A percentile compares a stretch with the other conserved stretches of the same genome.
Conservation (phyloP, 2,113 vertebrate species). For the Siniperca chuatsi region DNA sequence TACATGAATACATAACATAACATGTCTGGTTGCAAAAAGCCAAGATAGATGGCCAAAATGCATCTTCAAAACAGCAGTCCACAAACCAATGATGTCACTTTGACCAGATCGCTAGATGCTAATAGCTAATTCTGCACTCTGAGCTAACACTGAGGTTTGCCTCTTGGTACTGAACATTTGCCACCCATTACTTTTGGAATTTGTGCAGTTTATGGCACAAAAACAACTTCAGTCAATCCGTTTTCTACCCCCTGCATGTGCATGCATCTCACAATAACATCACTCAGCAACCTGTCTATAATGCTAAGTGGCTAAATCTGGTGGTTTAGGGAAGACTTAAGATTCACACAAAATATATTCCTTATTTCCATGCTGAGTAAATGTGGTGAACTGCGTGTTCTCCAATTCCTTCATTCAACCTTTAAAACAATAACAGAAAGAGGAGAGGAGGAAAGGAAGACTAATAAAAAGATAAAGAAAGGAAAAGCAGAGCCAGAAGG, state of each 20-base stretch:
- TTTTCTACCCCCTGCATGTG: background rate
- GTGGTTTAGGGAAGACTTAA: background rate
- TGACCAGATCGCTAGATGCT: background rate
- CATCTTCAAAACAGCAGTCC: no score
- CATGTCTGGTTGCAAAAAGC: no score
- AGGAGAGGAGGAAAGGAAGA: background rate
- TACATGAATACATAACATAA: no score
- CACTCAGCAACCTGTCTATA: background rate
- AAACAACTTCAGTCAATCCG: background rate
- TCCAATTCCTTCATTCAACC: background rate
- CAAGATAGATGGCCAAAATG: no score
- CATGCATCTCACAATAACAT: no score
- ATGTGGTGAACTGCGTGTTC: background rate
- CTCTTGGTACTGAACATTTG: background rate
- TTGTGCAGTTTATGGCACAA: background rate
- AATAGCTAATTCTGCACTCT: background rate
- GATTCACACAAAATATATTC: background rate
- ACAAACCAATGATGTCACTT: background rate
- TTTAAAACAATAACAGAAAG: background rate
- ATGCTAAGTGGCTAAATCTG: background rate
- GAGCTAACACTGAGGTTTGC: background rate
- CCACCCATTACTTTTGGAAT: background rate
- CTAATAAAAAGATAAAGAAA: constrained; percentile 41
- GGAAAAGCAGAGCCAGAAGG: constrained; percentile 17
- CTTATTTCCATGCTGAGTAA: background rate